These are phyloP conservation scores for Trachelus iudaicus DNA, from an alignment of 2,888 invertebrate species.

Conservation along the genomic window DNA sequence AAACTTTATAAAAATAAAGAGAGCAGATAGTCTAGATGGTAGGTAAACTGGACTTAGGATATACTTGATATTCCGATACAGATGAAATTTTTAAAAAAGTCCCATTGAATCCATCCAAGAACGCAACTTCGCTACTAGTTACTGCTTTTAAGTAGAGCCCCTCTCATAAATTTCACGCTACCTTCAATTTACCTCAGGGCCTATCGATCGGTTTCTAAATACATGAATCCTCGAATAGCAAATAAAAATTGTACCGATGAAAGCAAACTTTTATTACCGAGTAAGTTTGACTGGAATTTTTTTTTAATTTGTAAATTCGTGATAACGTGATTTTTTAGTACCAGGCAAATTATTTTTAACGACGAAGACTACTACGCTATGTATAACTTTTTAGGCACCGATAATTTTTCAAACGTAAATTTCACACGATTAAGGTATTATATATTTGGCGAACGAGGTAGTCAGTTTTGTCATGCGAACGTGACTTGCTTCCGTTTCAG, in stretches of 20 bases:
- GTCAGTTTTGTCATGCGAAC: slow-evolving; percentile 35
- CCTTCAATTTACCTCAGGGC: background rate
- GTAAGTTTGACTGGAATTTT: background rate
- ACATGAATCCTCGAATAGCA: background rate
- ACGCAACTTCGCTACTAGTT: background rate
- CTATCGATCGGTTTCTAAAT: background rate
- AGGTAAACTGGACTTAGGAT: background rate
- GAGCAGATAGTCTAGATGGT: background rate
- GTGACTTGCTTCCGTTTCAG: slow-evolving; percentile 40
- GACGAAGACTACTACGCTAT: background rate
- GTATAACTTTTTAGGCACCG: background rate
- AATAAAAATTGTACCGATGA: background rate
- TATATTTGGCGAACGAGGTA: slow-evolving; percentile 23
- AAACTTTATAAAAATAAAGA: background rate
- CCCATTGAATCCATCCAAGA: background rate
- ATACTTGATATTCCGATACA: background rate
- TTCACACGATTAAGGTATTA: slow-evolving; percentile 25
- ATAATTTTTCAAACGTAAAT: background rate
- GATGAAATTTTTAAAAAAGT: too few relatives aligned
- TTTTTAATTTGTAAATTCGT: too few relatives aligned
- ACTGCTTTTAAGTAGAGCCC: background rate
- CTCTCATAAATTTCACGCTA: background rate
- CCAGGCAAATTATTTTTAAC: too few relatives aligned
- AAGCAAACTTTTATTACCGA: background rate
- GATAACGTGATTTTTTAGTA: too few relatives aligned